phyloP scores from a whole-genome alignment of 1,140 invertebrate species.

The Drosophila eugracilis region DNA sequence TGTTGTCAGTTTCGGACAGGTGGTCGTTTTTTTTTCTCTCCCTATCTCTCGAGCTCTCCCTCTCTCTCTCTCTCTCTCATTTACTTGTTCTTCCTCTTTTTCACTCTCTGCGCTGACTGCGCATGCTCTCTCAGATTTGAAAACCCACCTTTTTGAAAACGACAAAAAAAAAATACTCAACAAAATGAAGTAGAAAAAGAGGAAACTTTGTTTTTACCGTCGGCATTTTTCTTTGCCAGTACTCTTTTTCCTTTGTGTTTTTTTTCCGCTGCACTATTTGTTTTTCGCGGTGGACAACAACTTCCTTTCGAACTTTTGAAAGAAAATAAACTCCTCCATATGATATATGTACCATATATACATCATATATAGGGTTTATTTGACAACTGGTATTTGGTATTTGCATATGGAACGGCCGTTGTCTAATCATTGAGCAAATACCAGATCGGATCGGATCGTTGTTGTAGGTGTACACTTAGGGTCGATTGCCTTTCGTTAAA shows the following conservation, averaged over 20 bases:
- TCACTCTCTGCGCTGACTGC: slow-evolving; percentile 30
- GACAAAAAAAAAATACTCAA: background rate
- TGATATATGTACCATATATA: background rate
- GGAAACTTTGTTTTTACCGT: slow-evolving; percentile 30
- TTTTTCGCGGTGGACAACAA: slow-evolving; percentile 23
- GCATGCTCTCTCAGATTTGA: slow-evolving; percentile 44
- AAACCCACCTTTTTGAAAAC: slow-evolving; percentile 32
- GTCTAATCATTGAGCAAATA: slow-evolving; percentile 74
- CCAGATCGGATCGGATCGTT: slow-evolving; percentile 1
- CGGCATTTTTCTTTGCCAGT: slow-evolving; percentile 26
- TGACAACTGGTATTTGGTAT: slow-evolving; percentile 47
- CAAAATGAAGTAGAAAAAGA: slow-evolving; percentile 1
- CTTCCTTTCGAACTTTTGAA: slow-evolving; percentile 22
- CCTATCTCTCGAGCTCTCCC: background rate
- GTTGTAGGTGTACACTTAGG: slow-evolving; percentile 48
- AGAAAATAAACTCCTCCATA: slow-evolving; percentile 7
- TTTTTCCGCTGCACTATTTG: slow-evolving; percentile 21
- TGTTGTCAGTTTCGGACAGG: slow-evolving; percentile 63
- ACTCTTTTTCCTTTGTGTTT: slow-evolving; percentile 24
- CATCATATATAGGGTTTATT: slow-evolving; percentile 11
- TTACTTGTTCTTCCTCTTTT: background rate
- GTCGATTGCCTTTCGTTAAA: slow-evolving; percentile 10
- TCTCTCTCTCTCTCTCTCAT: slow-evolving; percentile 10
- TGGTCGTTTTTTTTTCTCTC: slow-evolving; percentile 45
- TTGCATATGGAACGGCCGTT: slow-evolving; percentile 67